Evolutionary conservation across 2,888 invertebrate species (phyloP).

Genomic region (Chirona hameri): DNA sequence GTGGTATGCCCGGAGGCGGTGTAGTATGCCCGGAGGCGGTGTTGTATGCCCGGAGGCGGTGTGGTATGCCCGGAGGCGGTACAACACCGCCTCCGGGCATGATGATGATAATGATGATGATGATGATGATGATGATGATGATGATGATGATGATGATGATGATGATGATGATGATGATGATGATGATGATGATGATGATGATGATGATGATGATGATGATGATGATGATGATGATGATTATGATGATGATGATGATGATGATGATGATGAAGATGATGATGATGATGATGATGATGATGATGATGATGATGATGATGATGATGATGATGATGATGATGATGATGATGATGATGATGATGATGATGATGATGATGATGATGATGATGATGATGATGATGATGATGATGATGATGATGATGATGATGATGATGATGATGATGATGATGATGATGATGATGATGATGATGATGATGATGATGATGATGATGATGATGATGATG

Average conservation of each 20-base stretch:
- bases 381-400: slow-evolving; percentile 13
- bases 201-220: no score
- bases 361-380: slow-evolving; percentile 7
- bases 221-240: no score
- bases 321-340: slow-evolving; percentile 1
- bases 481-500: slow-evolving; percentile 27
- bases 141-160: slow-evolving; percentile 22
- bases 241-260: no score
- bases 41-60: no score
- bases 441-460: slow-evolving; percentile 25
- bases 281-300: slow-evolving; percentile 1
- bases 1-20: no score
- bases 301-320: slow-evolving; percentile 10
- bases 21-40: no score
- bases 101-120: no score
- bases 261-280: slow-evolving; percentile 11
- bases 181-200: slow-evolving; percentile 22
- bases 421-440: neutral
- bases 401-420: slow-evolving; percentile 22
- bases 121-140: slow-evolving; percentile 11
- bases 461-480: slow-evolving; percentile 8
- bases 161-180: slow-evolving; percentile 22
- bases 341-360: neutral
- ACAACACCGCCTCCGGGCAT: no score
- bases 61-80: no score